A percentile compares a stretch with the other conserved stretches of the same genome.
Evolutionary conservation across 2,888 invertebrate species (phyloP).

Genomic region (Hermodice carunculata): DNA sequence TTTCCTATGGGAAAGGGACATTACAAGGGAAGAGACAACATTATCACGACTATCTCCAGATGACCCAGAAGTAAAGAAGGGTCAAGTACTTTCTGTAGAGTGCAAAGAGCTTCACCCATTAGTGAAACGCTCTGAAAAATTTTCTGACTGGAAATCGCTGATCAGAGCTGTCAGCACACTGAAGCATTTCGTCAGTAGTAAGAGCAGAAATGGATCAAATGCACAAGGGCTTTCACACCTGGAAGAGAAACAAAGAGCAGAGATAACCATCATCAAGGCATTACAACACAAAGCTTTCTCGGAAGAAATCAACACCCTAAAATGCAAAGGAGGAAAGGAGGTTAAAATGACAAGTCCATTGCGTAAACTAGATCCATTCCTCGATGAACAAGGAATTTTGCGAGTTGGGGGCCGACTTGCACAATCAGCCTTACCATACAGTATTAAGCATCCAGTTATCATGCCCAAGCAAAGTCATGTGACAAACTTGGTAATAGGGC

Average conservation of each 20-base stretch:
- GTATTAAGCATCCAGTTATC: constrained; percentile 25
- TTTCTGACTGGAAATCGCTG: no score
- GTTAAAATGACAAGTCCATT: neutral
- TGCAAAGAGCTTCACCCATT: no score
- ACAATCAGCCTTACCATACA: neutral
- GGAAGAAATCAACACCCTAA: neutral
- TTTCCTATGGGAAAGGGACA: constrained; percentile 25
- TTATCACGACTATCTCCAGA: no score
- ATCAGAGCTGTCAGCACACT: no score
- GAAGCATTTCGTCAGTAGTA: no score
- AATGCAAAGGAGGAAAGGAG: neutral
- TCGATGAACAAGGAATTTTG: constrained; percentile 32
- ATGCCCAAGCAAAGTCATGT: constrained; percentile 19
- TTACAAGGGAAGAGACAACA: neutral
- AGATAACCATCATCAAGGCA: neutral
- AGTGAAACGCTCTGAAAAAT: no score
- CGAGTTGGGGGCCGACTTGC: constrained; percentile 29
- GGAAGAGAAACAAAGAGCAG: constrained; percentile 10
- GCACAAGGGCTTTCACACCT: no score
- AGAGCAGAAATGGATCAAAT: no score
- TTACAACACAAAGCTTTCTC: constrained; percentile 9
- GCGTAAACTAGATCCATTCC: constrained; percentile 15
- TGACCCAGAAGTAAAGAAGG: no score
- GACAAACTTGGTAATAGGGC: constrained; percentile 22
- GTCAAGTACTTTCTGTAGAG: no score